Base-by-base conservation (phyloP, 2,797 vertebrate genomes). In the Anabacerthia variegaticeps region DNA sequence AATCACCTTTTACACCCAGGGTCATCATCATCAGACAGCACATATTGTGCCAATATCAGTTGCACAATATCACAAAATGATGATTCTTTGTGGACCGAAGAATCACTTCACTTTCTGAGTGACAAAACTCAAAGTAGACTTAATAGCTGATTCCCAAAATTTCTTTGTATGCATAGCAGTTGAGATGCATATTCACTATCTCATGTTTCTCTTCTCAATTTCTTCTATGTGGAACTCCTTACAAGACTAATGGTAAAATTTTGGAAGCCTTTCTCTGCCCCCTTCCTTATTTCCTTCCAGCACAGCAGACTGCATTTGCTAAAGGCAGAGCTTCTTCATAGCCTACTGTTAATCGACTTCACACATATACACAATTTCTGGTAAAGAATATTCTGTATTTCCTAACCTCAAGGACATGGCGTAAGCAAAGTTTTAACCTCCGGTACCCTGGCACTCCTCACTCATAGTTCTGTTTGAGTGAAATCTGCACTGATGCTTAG, bases 401-500 rank as follows among this genome's bases (percentile, higher is more conserved):
- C 27, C 44, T 84, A 49, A 61, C 32, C 26, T 87, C 26, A 56
- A 14, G 68, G 28, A 27, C 22, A 32, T 11, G 34, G 7, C 3
- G 2, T 63, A 55, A 61, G 23, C 4, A 32, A 49, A 78, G 12
- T 18, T 36, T 93, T 59, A 79, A 4, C 7, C 7, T 26, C 8
- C 7, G 3, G 6, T 37, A 44, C 5, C 0, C 1, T 39, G n/a
- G 14, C 9, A 19, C 4, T 69, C 23, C 30, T 85, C 51, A 26
- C 4, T 88, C 36, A n/a, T 73, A 11, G 34, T 58, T 89, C 28
- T 78, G 27, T 79, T 82, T 85, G 65, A 58, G 24, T 86, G 55
- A 69, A 69, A 61, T 73, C 9, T 61, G 34, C 41, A 11, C 73
- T 93, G 52, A 37, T 69, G 34, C 9, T 82, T 75, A n/a, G 23